Base-by-base conservation (phyloP, 1,140 invertebrate genomes). In the Saccostrea cuccullata region DNA sequence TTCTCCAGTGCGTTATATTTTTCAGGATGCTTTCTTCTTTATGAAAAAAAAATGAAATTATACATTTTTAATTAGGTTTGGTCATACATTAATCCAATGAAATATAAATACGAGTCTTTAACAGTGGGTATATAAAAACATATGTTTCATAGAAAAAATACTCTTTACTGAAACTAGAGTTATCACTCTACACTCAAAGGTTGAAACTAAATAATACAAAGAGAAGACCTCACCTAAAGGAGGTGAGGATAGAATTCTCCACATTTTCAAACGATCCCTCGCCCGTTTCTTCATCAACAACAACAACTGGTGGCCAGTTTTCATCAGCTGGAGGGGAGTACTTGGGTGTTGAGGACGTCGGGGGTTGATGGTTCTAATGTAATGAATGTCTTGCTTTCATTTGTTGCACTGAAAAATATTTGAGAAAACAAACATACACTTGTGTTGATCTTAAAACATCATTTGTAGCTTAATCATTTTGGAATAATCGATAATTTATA, bases 11-110 rank as follows among this genome's bases (percentile, higher is more conserved):
- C 70, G 8, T 73, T 73, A n/a, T 73, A 73, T 73, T 73, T 73
- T 73, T n/a, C n/a, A 12, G 70, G 70, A 73, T 73, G 70, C 30
- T 73, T 73, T 73, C 70, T 73, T 73, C 70, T 73, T 73, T 4
- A 73, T 73, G n/a, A n/a, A 73, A 73, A 73, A 73, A 73, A 73
- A 73, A 15, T 73, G 30, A 73, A 73, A 26, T 73, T 58, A 58
- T 26, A 73, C 70, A 73, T 73, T 73, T 73, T 73, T 73, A 73
- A 73, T 73, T 73, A 73, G 70, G 70, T 73, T 73, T 73, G 70
- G 70, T 36, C 30, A 36, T 36, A 2, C 30, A 36, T 1, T 36
- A 36, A 36, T 36, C 30, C 30, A 36, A 36, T 36, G 30, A 36
- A 36, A 36, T 36, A 36, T 36, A 36, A 36, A 36, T 36, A 36